Evolutionary conservation across 2,888 invertebrate species (phyloP).

Genomic region (Dione vanillae): DNA sequence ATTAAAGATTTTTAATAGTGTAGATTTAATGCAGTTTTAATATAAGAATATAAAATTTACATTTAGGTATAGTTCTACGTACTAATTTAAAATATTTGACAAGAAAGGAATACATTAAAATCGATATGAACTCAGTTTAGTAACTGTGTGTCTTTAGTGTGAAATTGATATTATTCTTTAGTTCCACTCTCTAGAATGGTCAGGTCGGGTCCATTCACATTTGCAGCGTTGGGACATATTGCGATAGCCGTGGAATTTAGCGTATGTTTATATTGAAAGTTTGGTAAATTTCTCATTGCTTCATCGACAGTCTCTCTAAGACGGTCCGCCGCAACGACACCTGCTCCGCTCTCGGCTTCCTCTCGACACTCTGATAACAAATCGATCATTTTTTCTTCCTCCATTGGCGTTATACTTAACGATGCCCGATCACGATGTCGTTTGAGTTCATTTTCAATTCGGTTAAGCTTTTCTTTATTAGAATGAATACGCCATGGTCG

Average conservation of each 20-base stretch:
- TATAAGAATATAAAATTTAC: too few species aligned
- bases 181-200: neutral
- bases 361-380: slow-evolving; percentile 63
- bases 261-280: slow-evolving; percentile 70
- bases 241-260: slow-evolving; percentile 69
- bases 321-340: slow-evolving; percentile 55
- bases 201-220: neutral
- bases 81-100: too few species aligned
- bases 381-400: slow-evolving; percentile 62
- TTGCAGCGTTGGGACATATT: slow-evolving; percentile 64
- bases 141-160: neutral
- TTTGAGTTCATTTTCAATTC: slow-evolving; percentile 69
- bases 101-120: neutral
- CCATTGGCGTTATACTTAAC: slow-evolving; percentile 60
- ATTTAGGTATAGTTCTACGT: too few species aligned
- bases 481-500: slow-evolving; percentile 75
- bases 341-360: slow-evolving; percentile 51
- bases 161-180: neutral
- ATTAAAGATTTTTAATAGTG: neutral
- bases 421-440: slow-evolving; percentile 64
- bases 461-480: slow-evolving; percentile 67
- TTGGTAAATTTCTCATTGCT: slow-evolving; percentile 68
- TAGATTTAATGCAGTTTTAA: slow-evolving; percentile 3
- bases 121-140: too few species aligned
- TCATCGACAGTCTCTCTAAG: slow-evolving; percentile 68